Evolutionary conservation across 2,797 vertebrate species (phyloP).

Genomic region (Danio tinwini): DNA sequence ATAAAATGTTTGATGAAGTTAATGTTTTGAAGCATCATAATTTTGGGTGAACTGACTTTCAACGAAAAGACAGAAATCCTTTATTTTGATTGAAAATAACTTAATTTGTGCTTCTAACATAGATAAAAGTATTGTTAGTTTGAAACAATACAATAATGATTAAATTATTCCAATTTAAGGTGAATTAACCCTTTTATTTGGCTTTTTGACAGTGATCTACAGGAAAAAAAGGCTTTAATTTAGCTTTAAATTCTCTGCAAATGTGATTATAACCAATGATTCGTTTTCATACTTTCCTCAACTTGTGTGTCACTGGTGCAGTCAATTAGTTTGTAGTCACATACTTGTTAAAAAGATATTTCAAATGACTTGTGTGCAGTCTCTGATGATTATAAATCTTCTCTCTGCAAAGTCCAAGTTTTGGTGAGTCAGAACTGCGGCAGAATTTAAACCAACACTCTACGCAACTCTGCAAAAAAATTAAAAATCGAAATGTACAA

Average conservation of each 20-base stretch:
- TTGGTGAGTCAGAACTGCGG: conserved; percentile 12
- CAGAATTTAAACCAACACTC: neutral
- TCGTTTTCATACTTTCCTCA: neutral
- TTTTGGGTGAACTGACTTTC: no score
- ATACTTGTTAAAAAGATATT: neutral
- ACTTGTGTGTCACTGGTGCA: neutral
- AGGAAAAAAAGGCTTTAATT: neutral
- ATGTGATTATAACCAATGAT: neutral
- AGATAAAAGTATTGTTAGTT: no score
- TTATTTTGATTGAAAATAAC: no score
- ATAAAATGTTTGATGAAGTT: no score
- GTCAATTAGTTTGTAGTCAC: neutral
- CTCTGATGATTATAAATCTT: conserved; percentile 6
- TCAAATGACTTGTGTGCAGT: neutral
- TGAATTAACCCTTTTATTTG: no score
- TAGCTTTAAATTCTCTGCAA: neutral
- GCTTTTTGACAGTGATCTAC: neutral
- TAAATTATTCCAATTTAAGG: no score
- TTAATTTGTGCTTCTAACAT: no score
- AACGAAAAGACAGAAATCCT: no score
- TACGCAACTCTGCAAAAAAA: neutral
- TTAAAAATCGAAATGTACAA: neutral
- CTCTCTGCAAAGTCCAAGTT: neutral
- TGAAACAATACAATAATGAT: no score
- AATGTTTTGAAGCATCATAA: no score